Evolutionary conservation across 2,888 invertebrate species (phyloP).

Genomic region (Tenodera sinensis): DNA sequence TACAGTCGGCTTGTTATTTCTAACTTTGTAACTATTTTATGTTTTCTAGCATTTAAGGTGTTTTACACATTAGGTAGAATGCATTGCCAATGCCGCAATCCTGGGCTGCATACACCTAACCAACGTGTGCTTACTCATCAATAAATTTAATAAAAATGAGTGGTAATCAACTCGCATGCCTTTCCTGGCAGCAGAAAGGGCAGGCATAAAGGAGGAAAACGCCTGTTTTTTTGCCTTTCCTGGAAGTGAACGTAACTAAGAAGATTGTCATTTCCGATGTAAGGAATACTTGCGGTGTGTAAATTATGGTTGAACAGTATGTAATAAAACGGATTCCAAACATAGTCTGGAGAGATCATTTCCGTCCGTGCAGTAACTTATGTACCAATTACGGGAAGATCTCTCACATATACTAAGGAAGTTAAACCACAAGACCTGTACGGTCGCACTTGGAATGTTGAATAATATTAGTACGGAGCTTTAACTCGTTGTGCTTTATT

Average conservation of each 20-base stretch:
- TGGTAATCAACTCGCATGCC: not conserved
- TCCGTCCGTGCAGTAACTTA: not conserved
- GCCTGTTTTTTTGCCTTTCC: not conserved
- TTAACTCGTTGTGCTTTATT: not conserved
- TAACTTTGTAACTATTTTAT: too few species aligned
- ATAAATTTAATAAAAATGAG: not conserved
- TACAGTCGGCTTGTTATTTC: too few species aligned
- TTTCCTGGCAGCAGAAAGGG: not conserved
- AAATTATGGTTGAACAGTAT: not conserved
- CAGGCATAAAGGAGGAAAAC: not conserved
- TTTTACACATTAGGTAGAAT: too few species aligned
- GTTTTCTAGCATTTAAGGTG: too few species aligned
- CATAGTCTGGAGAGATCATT: not conserved
- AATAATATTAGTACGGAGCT: not conserved
- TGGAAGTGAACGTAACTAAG: not conserved
- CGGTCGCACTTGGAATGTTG: not conserved
- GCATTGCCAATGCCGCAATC: too few species aligned
- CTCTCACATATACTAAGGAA: not conserved
- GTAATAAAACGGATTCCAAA: not conserved
- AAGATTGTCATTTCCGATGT: not conserved
- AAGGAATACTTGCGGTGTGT: not conserved
- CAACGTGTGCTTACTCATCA: not conserved
- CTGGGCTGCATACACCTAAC: too few species aligned
- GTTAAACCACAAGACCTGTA: not conserved
- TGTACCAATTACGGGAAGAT: not conserved